These are phyloP conservation scores for Anthoptus insignis DNA, from an alignment of 2,888 invertebrate genomes.

Conservation along the genomic window DNA sequence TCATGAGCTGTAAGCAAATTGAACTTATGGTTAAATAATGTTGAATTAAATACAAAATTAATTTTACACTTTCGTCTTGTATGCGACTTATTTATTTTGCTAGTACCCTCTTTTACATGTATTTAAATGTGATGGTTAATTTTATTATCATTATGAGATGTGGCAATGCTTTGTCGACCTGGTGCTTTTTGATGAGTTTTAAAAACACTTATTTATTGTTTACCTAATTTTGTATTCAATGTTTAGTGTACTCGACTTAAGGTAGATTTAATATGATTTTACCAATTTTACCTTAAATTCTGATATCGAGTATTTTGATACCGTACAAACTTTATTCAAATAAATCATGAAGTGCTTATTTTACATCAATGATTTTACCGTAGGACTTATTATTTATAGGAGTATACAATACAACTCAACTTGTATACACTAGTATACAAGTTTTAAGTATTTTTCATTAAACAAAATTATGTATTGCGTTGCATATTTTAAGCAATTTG, in stretches of 20 bases:
- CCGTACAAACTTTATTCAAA: slow-evolving; percentile 6
- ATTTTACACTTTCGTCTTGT: too few relatives aligned
- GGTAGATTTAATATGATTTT: neutral
- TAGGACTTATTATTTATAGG: neutral
- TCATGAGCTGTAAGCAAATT: too few relatives aligned
- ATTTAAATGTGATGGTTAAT: neutral
- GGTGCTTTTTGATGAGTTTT: slow-evolving; percentile 31
- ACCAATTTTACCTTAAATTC: slow-evolving; percentile 2
- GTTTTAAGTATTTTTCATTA: neutral
- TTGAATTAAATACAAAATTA: too few relatives aligned
- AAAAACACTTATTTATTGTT: slow-evolving; percentile 15
- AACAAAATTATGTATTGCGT: too few relatives aligned
- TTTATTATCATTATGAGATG: slow-evolving; percentile 13
- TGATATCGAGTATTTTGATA: neutral
- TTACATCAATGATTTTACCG: slow-evolving; percentile 1
- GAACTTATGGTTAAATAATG: too few relatives aligned
- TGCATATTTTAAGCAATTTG: too few relatives aligned
- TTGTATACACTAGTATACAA: slow-evolving; percentile 11
- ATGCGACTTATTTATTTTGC: neutral
- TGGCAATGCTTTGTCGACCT: slow-evolving; percentile 8
- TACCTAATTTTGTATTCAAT: slow-evolving; percentile 8
- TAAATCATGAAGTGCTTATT: slow-evolving; percentile 24
- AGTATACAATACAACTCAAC: too few relatives aligned
- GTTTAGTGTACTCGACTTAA: slow-evolving; percentile 4
- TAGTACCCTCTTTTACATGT: neutral